Conservation (phyloP, 1,140 invertebrate genomes). For the Triops cancriformis region DNA sequence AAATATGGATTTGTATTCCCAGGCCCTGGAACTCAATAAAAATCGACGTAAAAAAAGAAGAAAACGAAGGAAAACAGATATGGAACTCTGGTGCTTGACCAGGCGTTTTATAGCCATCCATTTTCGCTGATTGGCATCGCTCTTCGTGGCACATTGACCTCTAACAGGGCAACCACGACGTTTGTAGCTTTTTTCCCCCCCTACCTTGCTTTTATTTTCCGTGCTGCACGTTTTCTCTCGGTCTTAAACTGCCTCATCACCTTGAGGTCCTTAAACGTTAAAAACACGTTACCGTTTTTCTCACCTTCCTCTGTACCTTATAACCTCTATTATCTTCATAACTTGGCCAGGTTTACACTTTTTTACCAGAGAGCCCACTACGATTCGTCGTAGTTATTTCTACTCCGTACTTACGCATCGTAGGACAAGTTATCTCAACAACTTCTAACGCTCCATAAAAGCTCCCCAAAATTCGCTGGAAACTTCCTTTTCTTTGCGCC, state of each 20-base stretch:
- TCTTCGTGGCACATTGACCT: slow-evolving; percentile 10
- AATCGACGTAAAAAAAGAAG: neutral
- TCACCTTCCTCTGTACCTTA: neutral
- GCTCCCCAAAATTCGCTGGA: neutral
- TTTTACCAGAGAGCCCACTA: neutral
- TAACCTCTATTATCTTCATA: neutral
- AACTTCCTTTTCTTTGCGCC: neutral
- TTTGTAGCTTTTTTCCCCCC: neutral
- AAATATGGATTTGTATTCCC: no score
- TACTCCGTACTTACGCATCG: neutral
- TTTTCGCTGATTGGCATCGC: slow-evolving; percentile 9
- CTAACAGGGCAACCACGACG: neutral
- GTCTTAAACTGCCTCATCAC: slow-evolving; percentile 5
- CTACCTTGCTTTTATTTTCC: neutral
- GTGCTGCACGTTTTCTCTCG: neutral
- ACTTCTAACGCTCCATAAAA: neutral
- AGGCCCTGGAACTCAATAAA: no score
- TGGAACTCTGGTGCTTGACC: neutral
- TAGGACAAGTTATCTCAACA: neutral
- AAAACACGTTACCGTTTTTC: slow-evolving; percentile 3
- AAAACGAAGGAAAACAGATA: neutral
- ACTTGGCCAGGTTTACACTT: neutral
- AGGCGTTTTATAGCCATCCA: slow-evolving; percentile 8
- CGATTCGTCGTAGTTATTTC: neutral
- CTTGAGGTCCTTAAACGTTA: slow-evolving; percentile 9